A percentile compares a stretch with the other conserved stretches of the same genome.
phyloP scores from a whole-genome alignment of 2,797 vertebrate species.

The Pseudocheirus occidentalis region DNA sequence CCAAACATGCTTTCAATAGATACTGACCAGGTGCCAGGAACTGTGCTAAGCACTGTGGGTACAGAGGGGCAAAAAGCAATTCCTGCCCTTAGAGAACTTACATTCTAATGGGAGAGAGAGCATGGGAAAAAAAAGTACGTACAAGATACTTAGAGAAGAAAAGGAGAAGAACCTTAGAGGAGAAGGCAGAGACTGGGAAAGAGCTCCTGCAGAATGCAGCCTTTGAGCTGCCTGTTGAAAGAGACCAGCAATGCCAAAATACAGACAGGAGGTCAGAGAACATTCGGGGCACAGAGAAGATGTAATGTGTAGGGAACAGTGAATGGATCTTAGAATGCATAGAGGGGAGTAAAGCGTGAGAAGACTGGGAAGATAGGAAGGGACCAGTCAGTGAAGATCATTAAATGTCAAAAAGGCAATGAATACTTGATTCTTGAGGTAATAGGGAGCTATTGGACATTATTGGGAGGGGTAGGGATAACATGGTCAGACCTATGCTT shows the following conservation, averaged over 20 bases:
- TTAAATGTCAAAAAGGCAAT: neutral
- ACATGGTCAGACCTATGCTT: neutral
- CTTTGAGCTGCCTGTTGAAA: neutral
- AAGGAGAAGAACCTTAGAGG: neutral
- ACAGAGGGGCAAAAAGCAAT: neutral
- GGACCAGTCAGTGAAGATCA: neutral
- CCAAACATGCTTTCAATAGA: neutral
- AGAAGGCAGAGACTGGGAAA: neutral
- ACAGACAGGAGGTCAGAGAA: neutral
- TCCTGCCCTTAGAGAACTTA: neutral
- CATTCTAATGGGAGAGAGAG: neutral
- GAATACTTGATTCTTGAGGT: neutral
- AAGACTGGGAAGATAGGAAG: neutral
- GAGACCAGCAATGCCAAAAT: neutral
- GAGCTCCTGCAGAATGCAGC: neutral
- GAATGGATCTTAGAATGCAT: neutral
- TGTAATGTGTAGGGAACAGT: neutral
- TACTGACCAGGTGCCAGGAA: neutral
- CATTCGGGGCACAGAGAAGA: neutral
- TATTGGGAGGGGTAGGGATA: neutral
- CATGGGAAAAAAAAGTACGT: neutral
- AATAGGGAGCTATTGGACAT: neutral
- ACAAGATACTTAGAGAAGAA: neutral
- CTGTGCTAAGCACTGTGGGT: neutral
- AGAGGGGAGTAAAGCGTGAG: neutral